Conservation (phyloP, 1,140 invertebrate species). For the Pteromalus puparum region DNA sequence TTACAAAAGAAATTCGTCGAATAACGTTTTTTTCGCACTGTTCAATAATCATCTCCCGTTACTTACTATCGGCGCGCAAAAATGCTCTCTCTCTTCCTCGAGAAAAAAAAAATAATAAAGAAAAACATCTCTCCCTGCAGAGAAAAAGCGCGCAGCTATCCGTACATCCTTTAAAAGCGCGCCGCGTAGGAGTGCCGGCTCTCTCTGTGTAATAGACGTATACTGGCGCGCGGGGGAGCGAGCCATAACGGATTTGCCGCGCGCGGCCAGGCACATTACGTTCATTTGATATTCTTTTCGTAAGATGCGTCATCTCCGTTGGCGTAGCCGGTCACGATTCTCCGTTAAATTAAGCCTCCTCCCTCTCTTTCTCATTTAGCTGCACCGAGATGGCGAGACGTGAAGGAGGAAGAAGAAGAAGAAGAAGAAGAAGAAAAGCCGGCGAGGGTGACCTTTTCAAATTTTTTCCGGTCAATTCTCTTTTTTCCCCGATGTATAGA, state of each 20-base stretch:
- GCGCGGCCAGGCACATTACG: conserved; percentile 14
- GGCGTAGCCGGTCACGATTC: conserved; percentile 42
- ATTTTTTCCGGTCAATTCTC: conserved; percentile 7
- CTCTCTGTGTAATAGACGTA: conserved; percentile 39
- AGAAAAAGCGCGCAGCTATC: neutral
- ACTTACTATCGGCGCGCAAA: neutral
- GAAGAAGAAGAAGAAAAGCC: neutral
- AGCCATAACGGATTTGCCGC: conserved; percentile 48
- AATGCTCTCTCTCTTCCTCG: neutral
- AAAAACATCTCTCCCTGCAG: neutral
- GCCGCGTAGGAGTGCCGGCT: neutral
- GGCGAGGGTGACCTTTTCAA: conserved; percentile 11
- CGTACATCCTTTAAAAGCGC: neutral
- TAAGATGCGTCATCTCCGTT: conserved; percentile 52
- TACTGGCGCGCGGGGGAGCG: neutral
- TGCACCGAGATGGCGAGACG: neutral
- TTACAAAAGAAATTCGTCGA: neutral
- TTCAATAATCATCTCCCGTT: neutral
- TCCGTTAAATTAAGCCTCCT: conserved; percentile 38
- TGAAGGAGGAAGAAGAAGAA: neutral
- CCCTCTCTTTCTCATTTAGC: neutral
- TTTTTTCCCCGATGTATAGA: neutral
- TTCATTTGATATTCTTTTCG: conserved; percentile 57
- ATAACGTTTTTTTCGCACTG: neutral
- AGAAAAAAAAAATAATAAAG: neutral